Evolutionary conservation across 2,113 vertebrate genomes (phyloP), one percentile per base, ranked within the genome.

Genomic region (Sisor rabdophorus): DNA sequence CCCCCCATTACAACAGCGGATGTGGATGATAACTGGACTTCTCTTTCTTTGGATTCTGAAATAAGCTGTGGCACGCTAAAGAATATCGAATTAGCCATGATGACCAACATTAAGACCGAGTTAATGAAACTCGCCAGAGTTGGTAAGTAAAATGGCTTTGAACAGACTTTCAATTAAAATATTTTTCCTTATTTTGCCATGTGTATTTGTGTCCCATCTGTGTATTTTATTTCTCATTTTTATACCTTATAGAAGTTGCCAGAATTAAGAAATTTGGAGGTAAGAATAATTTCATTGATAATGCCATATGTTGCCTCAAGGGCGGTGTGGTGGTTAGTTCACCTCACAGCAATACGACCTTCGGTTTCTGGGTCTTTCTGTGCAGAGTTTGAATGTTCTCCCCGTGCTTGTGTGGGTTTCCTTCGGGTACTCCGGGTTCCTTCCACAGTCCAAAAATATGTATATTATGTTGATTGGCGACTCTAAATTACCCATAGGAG

Each of bases 41-140:
- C 79, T 0, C 60, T 87, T 0, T 24, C 80, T 3, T 48, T 91
- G 1, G 84, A 91, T 76, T 87, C 86, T 0, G 80, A 84, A 0
- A 12, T 89, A 63, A 55, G 47, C 9, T 90, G 90, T 65, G 87
- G 86, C 50, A 84, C 84, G 17, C 52, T 89, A 77, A 88, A 84
- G 48, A 83, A 69, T 44, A 80, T 0, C 7, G 75, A 40, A 24
- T n/a, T 36, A 10, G 0, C 0, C 19, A 53, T 87, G 83, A 32
- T 85, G 78, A 69, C 81, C 26, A 6, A 74, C 17, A 2, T 89
- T 52, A 59, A 85, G 16, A 28, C 67, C 0, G 1, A 85, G n/a
- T 61, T 90, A 19, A 83, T 88, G 17, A 75, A 74, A 26, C 79
- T 91, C 64, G 80, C 82, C 26, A 2, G 63, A 0, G 68, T 75